phyloP scores from a whole-genome alignment of 35 echinoderm and acorn worm species.

The Apostichopus californicus region DNA sequence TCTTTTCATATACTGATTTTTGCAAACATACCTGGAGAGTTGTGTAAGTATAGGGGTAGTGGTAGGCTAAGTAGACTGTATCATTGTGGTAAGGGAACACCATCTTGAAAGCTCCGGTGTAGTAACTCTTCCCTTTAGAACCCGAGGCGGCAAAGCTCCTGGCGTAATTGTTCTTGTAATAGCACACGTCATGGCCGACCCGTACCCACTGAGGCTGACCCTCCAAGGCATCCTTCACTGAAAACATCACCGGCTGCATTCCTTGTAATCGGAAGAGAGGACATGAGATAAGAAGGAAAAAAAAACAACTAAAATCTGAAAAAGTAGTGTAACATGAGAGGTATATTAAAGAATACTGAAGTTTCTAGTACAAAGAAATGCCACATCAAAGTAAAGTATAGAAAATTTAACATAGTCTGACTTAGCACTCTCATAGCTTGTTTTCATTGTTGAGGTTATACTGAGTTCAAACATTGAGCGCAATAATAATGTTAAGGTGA shows the following conservation, averaged over 20 bases:
- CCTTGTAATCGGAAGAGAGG: slow-evolving; percentile 38
- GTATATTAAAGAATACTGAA: too few species aligned
- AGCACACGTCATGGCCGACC: slow-evolving; percentile 77
- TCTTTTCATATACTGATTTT: not conserved
- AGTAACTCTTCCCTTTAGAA: slow-evolving; percentile 97
- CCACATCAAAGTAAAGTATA: too few species aligned
- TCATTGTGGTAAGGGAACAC: slow-evolving; percentile 86
- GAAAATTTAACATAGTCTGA: too few species aligned
- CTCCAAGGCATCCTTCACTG: slow-evolving; percentile 87
- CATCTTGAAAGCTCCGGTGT: slow-evolving; percentile 71
- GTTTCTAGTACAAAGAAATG: too few species aligned
- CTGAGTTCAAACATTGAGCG: too few species aligned
- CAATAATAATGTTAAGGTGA: too few species aligned
- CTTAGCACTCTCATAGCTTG: too few species aligned
- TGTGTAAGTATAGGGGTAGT: slow-evolving; percentile 94
- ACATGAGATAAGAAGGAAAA: too few species aligned
- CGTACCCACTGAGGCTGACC: slow-evolving; percentile 76
- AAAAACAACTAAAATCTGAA: too few species aligned
- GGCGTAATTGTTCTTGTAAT: slow-evolving; percentile 98
- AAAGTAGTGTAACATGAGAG: too few species aligned
- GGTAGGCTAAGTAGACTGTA: slow-evolving; percentile 94
- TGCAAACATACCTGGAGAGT: slow-evolving; percentile 75
- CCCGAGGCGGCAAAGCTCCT: slow-evolving; percentile 84
- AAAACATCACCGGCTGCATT: slow-evolving; percentile 98
- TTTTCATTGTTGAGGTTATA: too few species aligned